Evolutionary conservation across 2,888 invertebrate species (phyloP).

Genomic region (Blera fallax): DNA sequence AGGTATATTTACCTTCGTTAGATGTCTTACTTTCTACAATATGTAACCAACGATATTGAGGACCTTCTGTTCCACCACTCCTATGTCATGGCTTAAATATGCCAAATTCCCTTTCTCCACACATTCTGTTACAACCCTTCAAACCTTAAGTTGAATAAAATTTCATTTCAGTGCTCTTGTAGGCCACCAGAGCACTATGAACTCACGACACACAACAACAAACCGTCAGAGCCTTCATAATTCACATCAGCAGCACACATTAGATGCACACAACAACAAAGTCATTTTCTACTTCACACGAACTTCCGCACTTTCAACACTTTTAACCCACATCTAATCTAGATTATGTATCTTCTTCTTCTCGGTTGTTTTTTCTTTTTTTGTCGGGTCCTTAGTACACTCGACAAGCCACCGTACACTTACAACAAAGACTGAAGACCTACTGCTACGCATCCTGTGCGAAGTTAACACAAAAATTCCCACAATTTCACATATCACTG

Average conservation of each 20-base stretch:
- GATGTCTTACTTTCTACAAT: no score
- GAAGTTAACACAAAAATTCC: conserved; percentile 52
- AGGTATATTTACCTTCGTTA: no score
- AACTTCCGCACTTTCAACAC: conserved; percentile 63
- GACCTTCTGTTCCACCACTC: no score
- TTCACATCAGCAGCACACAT: conserved; percentile 50
- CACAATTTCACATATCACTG: conserved; percentile 71
- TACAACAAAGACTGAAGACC: conserved; percentile 22
- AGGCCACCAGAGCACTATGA: conserved; percentile 32
- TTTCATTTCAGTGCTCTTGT: conserved; percentile 19
- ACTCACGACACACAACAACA: background rate
- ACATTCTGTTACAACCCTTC: background rate
- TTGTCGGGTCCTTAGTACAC: background rate
- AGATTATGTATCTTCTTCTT: conserved; percentile 13
- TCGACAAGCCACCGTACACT: conserved; percentile 1
- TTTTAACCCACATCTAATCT: conserved; percentile 33
- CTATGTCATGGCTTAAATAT: no score
- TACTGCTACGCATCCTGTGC: conserved; percentile 39
- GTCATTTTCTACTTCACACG: conserved; percentile 70
- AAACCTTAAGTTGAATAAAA: conserved; percentile 30
- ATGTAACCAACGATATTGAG: no score
- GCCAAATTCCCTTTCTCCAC: no score
- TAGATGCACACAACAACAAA: conserved; percentile 33
- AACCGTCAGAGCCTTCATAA: conserved; percentile 28
- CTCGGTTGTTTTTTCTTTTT: background rate